phyloP scores from a whole-genome alignment of 2,797 vertebrate species.

The Syndactyla subalaris region DNA sequence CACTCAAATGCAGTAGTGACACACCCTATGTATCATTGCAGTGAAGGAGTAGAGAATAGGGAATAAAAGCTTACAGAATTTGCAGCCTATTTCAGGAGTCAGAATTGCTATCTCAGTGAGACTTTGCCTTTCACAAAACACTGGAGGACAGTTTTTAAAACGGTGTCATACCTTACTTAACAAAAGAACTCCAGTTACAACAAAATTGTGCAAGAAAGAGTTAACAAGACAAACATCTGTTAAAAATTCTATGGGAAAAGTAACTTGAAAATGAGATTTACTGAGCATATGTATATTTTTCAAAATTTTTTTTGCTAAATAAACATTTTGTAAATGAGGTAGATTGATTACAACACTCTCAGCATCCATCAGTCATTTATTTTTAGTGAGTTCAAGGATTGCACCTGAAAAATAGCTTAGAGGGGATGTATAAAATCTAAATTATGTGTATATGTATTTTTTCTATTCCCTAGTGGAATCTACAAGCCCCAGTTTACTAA shows the following conservation, averaged over 20 bases:
- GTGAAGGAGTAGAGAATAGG: neutral
- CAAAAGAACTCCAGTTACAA: neutral
- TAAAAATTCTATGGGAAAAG: constrained; percentile 54
- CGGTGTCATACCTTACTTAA: neutral
- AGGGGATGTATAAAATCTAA: constrained; percentile 65
- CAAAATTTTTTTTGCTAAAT: constrained; percentile 67
- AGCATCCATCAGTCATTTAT: constrained; percentile 77
- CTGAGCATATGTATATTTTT: constrained; percentile 66
- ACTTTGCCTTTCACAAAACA: neutral
- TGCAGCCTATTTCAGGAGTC: neutral
- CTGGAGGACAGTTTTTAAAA: neutral
- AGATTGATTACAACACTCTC: constrained; percentile 77
- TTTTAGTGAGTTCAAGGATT: constrained; percentile 76
- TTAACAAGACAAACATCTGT: constrained; percentile 27
- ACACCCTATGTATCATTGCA: neutral
- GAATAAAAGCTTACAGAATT: neutral
- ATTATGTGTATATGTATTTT: constrained; percentile 72
- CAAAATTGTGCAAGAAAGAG: constrained; percentile 23
- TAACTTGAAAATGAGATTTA: constrained; percentile 56
- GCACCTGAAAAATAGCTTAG: constrained; percentile 71
- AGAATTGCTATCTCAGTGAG: neutral
- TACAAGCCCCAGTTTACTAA: constrained; percentile 91
- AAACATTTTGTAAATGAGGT: constrained; percentile 76
- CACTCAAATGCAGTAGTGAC: neutral
- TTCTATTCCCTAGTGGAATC: constrained; percentile 88